Conservation (phyloP, 2,113 vertebrate genomes). For the Ophiodon elongatus region DNA sequence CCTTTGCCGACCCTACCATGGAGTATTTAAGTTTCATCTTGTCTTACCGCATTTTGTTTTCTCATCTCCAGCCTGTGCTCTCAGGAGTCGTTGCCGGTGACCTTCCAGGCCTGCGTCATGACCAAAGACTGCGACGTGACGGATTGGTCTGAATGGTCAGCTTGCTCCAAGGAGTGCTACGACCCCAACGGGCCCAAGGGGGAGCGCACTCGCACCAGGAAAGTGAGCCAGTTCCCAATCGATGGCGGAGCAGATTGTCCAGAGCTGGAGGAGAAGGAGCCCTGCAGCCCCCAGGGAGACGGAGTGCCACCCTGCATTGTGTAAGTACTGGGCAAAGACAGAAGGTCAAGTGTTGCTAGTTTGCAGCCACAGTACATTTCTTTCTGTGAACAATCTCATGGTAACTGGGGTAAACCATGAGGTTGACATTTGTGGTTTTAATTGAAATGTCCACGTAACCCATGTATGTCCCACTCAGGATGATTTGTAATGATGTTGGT, state of each 20-base stretch:
- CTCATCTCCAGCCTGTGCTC: constrained; percentile 88
- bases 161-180: constrained; percentile 92
- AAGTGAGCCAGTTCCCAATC: constrained; percentile 89
- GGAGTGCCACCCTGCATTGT: constrained; percentile 86
- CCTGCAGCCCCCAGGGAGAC: constrained; percentile 88
- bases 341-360: neutral
- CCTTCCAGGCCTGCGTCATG: constrained; percentile 94
- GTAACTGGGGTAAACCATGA: neutral
- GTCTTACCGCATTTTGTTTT: neutral
- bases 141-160: constrained; percentile 94
- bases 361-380: neutral
- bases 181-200: constrained; percentile 87
- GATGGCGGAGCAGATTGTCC: constrained; percentile 89
- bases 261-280: constrained; percentile 89
- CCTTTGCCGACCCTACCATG: neutral
- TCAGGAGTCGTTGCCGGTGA: constrained; percentile 90
- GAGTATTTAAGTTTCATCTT: neutral
- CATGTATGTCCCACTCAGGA: neutral
- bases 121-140: constrained; percentile 92
- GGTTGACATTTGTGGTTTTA: neutral
- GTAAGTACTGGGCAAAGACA: constrained; percentile 83
- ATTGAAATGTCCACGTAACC: neutral
- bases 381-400: neutral
- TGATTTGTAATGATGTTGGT: neutral
- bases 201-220: constrained; percentile 85